Conservation (phyloP, 2,113 vertebrate genomes). For the Scalopus aquaticus region DNA sequence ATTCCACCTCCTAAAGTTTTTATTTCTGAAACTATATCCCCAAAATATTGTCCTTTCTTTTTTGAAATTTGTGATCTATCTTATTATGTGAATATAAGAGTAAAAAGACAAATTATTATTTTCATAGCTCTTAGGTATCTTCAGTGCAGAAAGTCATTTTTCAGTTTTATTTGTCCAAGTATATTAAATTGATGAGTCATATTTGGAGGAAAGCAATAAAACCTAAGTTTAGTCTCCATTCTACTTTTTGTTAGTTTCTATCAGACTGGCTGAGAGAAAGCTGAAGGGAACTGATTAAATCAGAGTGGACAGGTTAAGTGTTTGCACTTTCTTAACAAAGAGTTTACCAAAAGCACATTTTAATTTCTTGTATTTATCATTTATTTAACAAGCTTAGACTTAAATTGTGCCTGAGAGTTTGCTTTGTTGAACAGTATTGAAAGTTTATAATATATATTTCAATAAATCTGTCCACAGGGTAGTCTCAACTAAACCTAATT, state of each 20-base stretch:
- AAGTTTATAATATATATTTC: background rate
- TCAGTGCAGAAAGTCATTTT: background rate
- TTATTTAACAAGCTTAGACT: background rate
- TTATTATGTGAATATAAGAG: constrained; percentile 26
- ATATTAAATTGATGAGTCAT: constrained; percentile 45
- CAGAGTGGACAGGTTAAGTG: constrained; percentile 32
- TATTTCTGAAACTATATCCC: constrained; percentile 45
- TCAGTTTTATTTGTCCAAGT: constrained; percentile 59
- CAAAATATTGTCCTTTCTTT: constrained; percentile 21
- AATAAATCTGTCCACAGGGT: background rate
- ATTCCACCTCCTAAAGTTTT: constrained; percentile 47
- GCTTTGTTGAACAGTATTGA: constrained; percentile 33
- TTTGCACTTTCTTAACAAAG: background rate
- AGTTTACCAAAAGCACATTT: background rate
- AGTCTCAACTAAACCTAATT: background rate
- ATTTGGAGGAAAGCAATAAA: constrained; percentile 14
- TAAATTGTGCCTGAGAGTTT: constrained; percentile 13
- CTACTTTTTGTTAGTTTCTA: constrained; percentile 32
- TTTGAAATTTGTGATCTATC: constrained; percentile 53
- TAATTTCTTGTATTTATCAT: constrained; percentile 55
- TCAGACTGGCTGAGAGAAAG: background rate
- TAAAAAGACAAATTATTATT: background rate
- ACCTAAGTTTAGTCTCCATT: background rate
- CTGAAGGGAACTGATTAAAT: background rate
- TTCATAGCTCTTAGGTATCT: constrained; percentile 16